Conservation (phyloP, 2,113 vertebrate genomes). For the Parotia lawesii region DNA sequence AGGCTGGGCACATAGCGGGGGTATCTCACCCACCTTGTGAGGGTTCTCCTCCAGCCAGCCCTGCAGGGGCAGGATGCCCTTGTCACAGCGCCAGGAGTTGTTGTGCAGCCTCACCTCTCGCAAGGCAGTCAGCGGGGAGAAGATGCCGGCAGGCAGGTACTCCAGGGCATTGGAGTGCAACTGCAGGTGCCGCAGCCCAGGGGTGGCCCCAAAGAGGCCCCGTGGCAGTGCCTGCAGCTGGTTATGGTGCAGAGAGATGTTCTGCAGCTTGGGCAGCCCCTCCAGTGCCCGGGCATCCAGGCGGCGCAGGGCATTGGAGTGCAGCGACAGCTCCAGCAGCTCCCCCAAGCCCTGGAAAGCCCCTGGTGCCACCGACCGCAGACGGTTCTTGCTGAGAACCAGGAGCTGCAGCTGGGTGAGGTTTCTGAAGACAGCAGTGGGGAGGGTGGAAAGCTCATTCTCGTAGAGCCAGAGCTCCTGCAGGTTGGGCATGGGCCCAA, state of each 20-base stretch:
- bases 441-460: conserved; percentile 80
- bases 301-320: conserved; percentile 78
- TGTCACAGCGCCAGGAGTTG: conserved; percentile 91
- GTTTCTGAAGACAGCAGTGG: conserved; percentile 78
- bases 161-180: conserved; percentile 83
- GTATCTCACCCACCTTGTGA: conserved; percentile 66
- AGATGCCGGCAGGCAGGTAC: conserved; percentile 76
- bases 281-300: conserved; percentile 75
- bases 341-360: conserved; percentile 80
- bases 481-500: conserved; percentile 79
- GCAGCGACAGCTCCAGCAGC: conserved; percentile 84
- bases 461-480: conserved; percentile 88
- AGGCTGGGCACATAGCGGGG: conserved; percentile 76
- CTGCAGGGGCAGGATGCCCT: conserved; percentile 77
- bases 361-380: conserved; percentile 67
- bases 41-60: conserved; percentile 78
- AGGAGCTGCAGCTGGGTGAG: conserved; percentile 81
- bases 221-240: conserved; percentile 73
- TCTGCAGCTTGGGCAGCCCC: conserved; percentile 76
- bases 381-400: conserved; percentile 84
- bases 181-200: conserved; percentile 73
- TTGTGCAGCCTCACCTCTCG: conserved; percentile 77
- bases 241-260: conserved; percentile 88
- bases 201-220: conserved; percentile 73
- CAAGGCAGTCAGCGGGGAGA: conserved; percentile 72